Conservation (phyloP, 2,888 invertebrate species). For the Rhodophaea formosa region DNA sequence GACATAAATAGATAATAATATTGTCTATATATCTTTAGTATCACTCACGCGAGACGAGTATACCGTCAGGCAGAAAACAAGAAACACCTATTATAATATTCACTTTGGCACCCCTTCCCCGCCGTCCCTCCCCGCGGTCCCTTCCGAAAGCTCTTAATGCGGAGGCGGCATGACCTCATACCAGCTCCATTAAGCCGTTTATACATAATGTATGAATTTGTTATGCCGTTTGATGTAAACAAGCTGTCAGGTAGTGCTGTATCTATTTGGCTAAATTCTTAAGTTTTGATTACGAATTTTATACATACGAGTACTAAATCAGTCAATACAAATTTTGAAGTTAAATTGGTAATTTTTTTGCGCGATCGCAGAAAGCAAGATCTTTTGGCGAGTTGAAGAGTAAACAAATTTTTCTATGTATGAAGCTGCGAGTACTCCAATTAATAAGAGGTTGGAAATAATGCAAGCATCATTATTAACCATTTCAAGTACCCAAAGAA, state of each 20-base stretch:
- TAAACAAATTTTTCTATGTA: too few relatives aligned
- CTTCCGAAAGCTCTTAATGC: conserved; percentile 78
- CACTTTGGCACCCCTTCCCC: conserved; percentile 58
- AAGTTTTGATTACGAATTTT: background rate
- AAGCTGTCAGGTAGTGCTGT: conserved; percentile 76
- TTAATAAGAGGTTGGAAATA: too few relatives aligned
- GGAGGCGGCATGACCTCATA: conserved; percentile 77
- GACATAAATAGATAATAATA: too few relatives aligned
- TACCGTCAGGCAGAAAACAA: conserved; percentile 39
- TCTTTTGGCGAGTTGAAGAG: too few relatives aligned
- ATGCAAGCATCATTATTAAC: too few relatives aligned
- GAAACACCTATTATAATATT: conserved; percentile 73
- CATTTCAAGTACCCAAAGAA: too few relatives aligned
- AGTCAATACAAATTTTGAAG: too few relatives aligned
- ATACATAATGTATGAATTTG: conserved; percentile 81
- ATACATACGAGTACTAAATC: too few relatives aligned
- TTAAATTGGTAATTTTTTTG: too few relatives aligned
- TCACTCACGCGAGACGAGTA: conserved; percentile 13
- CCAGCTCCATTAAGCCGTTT: conserved; percentile 79
- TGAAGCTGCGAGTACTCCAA: too few relatives aligned
- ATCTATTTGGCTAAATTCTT: conserved; percentile 44
- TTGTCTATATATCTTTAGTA: background rate
- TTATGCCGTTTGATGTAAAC: conserved; percentile 81
- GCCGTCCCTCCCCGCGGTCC: conserved; percentile 44
- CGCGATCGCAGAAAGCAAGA: too few relatives aligned